Percentiles rank a stretch among this genome's conserved stretches.
Evolutionary conservation across 2,888 invertebrate genomes (phyloP).

Genomic region (Drosophila rellima): DNA sequence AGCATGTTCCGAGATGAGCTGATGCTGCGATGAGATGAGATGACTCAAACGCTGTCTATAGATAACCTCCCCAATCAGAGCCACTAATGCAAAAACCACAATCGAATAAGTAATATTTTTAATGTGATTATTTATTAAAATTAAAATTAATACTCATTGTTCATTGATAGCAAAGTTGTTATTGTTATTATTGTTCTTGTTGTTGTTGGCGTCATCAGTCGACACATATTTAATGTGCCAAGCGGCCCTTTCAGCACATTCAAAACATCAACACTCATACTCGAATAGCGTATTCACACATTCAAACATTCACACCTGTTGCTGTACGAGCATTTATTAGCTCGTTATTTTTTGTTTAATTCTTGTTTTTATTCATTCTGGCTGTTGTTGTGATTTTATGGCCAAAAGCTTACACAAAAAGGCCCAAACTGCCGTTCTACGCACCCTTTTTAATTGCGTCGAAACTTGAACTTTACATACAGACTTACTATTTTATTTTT

Average conservation of each 20-base stretch:
- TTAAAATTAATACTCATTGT: conserved; percentile 82
- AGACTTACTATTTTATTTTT: conserved; percentile 8
- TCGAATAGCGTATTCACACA: background rate
- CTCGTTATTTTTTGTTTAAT: conserved; percentile 66
- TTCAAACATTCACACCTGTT: conserved; percentile 58
- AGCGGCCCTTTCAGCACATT: conserved; percentile 46
- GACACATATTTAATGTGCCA: conserved; percentile 57
- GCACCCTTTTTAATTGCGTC: conserved; percentile 74
- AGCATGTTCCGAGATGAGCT: conserved; percentile 63
- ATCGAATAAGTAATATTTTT: conserved; percentile 62
- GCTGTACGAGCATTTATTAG: conserved; percentile 68
- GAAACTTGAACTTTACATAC: conserved; percentile 44
- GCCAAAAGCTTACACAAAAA: conserved; percentile 34
- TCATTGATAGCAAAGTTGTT: conserved; percentile 66
- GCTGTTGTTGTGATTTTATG: conserved; percentile 44
- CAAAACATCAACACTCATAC: conserved; percentile 19
- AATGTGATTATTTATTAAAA: conserved; percentile 79
- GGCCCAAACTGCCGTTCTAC: conserved; percentile 38
- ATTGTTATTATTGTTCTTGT: conserved; percentile 35
- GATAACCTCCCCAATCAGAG: conserved; percentile 65
- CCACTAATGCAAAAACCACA: conserved; percentile 43
- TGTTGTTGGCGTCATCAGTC: conserved; percentile 63
- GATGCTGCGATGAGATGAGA: conserved; percentile 71
- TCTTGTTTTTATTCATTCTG: conserved; percentile 24
- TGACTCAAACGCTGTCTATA: conserved; percentile 75